phyloP scores from a whole-genome alignment of 2,113 vertebrate species.

The Isichthys henryi region DNA sequence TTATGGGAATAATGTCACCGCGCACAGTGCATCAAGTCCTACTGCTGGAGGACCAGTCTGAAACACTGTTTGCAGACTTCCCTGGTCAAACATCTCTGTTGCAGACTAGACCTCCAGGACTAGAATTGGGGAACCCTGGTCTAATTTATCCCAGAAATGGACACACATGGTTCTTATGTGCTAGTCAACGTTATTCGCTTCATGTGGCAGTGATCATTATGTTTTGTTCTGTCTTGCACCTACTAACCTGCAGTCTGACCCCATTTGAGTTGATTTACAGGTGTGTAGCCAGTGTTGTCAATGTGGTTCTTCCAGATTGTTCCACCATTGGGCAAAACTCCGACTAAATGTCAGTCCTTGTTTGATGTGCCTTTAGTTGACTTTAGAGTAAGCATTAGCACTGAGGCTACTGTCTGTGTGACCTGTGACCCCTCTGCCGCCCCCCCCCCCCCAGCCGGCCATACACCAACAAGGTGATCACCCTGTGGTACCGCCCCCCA shows the following conservation, averaged over 20 bases:
- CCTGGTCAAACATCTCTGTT: neutral
- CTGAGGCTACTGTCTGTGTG: neutral
- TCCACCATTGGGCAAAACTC: neutral
- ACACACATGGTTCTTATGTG: neutral
- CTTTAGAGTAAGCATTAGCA: neutral
- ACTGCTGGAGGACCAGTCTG: neutral
- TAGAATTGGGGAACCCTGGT: neutral
- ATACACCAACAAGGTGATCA: conserved; percentile 79
- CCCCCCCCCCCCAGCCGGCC: conserved; percentile 58
- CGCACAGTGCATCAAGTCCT: neutral
- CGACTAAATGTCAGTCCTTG: neutral
- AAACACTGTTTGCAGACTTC: neutral
- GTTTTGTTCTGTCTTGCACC: neutral
- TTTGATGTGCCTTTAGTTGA: neutral
- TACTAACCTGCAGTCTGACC: neutral
- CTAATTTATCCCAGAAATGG: neutral
- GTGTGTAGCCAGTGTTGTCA: neutral
- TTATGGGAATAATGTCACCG: neutral
- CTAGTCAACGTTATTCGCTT: neutral
- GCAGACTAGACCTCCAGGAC: neutral
- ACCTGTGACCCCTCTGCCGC: conserved; percentile 20
- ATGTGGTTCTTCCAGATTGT: neutral
- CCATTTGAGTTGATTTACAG: neutral
- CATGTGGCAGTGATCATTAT: neutral
- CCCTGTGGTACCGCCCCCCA: conserved; percentile 74